Conservation (phyloP, 2,797 vertebrate species). For the Lutjanus campechanus region DNA sequence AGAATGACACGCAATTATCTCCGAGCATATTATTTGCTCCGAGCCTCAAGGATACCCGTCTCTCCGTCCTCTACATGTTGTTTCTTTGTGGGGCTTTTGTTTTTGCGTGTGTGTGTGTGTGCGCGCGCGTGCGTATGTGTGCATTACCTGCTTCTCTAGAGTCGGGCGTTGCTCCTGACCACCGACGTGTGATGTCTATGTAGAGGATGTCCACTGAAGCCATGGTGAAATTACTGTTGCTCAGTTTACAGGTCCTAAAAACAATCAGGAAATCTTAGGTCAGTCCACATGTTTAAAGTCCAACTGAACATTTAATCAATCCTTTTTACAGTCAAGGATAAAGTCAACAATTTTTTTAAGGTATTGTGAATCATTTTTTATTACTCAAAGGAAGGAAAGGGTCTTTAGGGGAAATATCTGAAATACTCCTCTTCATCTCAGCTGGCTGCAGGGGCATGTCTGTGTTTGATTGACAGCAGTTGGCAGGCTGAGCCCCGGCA, state of each 20-base stretch:
- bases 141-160: constrained; percentile 91
- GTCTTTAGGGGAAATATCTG: background rate
- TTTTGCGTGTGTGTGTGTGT: background rate
- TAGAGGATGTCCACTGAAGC: constrained; percentile 96
- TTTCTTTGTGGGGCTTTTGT: constrained; percentile 1
- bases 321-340: background rate
- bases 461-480: background rate
- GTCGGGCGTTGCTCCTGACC: constrained; percentile 86
- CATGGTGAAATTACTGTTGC: constrained; percentile 93
- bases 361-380: background rate
- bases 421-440: background rate
- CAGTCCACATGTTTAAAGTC: background rate
- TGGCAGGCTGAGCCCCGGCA: background rate
- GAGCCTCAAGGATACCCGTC: constrained; percentile 37
- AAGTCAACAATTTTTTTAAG: too few species aligned
- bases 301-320: background rate
- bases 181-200: constrained; percentile 95
- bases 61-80: constrained; percentile 42
- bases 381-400: background rate
- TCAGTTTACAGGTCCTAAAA: constrained; percentile 93
- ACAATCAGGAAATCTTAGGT: background rate
- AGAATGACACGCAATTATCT: constrained; percentile 73
- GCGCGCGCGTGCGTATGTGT: background rate
- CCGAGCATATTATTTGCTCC: constrained; percentile 48
- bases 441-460: background rate